phyloP scores from a whole-genome alignment of 2,797 vertebrate species.

The Sebastes ruberrimus region DNA sequence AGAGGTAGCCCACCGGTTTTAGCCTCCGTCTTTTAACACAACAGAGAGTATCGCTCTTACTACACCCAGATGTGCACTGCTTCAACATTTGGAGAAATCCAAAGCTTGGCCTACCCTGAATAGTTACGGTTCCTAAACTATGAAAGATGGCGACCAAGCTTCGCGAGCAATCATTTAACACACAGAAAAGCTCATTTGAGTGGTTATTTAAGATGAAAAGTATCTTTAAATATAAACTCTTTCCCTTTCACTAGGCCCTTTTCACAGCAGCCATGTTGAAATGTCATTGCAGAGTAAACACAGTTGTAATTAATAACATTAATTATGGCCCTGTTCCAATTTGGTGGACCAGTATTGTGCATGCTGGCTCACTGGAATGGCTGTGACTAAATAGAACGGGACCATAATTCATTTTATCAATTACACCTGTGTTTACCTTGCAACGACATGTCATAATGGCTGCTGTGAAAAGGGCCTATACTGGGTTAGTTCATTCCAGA shows the following conservation, averaged over 20 bases:
- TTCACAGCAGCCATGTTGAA: background rate
- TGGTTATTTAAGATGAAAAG: background rate
- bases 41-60: background rate
- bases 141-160: background rate
- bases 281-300: background rate
- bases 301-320: background rate
- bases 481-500: background rate
- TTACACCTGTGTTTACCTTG: background rate
- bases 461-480: background rate
- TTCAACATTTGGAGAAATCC: background rate
- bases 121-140: background rate
- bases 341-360: background rate
- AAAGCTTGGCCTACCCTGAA: background rate
- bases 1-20: too few relatives aligned
- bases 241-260: background rate
- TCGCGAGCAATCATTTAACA: background rate
- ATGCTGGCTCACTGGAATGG: background rate
- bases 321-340: background rate
- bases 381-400: background rate
- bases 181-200: background rate
- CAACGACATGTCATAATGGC: background rate
- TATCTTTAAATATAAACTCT: conserved; percentile 18
- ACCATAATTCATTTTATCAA: background rate
- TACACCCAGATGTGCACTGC: background rate
- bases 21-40: too few relatives aligned